Base-by-base conservation (phyloP, 2,888 invertebrate species). In the Dryobotodes eremita region DNA sequence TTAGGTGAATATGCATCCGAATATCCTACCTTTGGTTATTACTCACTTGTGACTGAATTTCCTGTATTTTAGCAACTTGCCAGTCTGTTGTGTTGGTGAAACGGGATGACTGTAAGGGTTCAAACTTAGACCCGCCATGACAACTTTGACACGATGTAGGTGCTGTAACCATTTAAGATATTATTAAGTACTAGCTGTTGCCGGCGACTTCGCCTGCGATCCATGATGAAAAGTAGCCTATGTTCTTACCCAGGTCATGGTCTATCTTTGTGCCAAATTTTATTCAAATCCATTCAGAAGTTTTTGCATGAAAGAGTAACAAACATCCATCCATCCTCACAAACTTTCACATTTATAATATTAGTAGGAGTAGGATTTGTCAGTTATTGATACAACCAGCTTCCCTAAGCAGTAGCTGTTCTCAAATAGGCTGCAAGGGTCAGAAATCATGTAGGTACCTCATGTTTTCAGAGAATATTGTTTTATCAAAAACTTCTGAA, bases 31-130 rank as follows among this genome's bases (percentile, higher is more conserved):
- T n/a, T n/a, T n/a, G n/a, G n/a, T n/a, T 8, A 46, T 42, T 53
- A 75, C 75, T 73, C 80, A 98, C 98, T 96, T 98, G 97, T 84
- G 98, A 98, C 90, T 98, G 98, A 86, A 98, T 97, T 94, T 99
- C 99, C 93, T 99, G 98, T 80, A 99, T 95, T 90, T 98, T 98
- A 73, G 99, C 97, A 26, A 97, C 97, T 96, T 99, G 99, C 96
- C 98, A 98, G 89, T 98, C 98, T 50, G 98, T 97, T 13, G 98
- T 98, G 88, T 97, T 97, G 5, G 98, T 98, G 88, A 97, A 97
- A 0, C 97, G 97, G 1, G 98, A 98, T 66, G 97, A 97, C 79
- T 97, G 97, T 59, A 97, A 89, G 0, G 98, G 97, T 76, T 97
- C 96, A 94, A 98, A 98, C 89, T 97, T 97, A n/a, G 97, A 97